Base-by-base conservation (phyloP, 2,888 invertebrate species). In the Erynnis tages region DNA sequence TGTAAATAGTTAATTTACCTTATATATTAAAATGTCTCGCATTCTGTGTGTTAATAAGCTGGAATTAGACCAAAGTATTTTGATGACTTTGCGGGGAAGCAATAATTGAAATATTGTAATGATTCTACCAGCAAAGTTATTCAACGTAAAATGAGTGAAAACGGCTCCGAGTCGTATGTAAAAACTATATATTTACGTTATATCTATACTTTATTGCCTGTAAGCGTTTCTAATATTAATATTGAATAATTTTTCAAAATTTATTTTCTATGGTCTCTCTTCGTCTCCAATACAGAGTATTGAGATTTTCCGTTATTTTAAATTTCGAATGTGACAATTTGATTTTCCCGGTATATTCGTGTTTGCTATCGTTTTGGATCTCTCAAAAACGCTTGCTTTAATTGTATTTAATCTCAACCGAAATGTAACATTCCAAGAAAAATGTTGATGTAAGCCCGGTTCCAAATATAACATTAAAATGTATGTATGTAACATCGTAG, bases 1-100 rank as follows among this genome's bases (percentile, higher is more conserved):
- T 55, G 59, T 67, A 63, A 59, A 66, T 59, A 63, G 57, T 55
- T 27, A 27, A 37, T 27, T 17, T 46, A 47, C 37, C 19, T 38
- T 35, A 52, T 57, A 37, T 53, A 54, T 41, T 55, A 56, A 59
- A 60, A 59, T 53, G 62, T 67, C 64, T 69, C 68, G 65, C 70
- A 68, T 69, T 72, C 70, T 75, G 72, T 76, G 76, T 82, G 76
- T 76, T 71, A 66, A 66, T 69, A 91, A 91, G 92, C 92, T 92
- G 92, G 92, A 92, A 90, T 90, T 90, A 91, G 91, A 92, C 92
- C 92, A 92, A 92, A 92, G 91, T 88, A 83, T 85, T 84, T 79
- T 79, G 86, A 86, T 82, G 74, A 74, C 85, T 88, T 86, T 87
- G 86, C 84, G 71, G 60, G 65, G 63, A 58, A 61, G 55, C 62